Evolutionary conservation across 2,113 vertebrate species (phyloP).

Genomic region (Bungarus multicinctus): DNA sequence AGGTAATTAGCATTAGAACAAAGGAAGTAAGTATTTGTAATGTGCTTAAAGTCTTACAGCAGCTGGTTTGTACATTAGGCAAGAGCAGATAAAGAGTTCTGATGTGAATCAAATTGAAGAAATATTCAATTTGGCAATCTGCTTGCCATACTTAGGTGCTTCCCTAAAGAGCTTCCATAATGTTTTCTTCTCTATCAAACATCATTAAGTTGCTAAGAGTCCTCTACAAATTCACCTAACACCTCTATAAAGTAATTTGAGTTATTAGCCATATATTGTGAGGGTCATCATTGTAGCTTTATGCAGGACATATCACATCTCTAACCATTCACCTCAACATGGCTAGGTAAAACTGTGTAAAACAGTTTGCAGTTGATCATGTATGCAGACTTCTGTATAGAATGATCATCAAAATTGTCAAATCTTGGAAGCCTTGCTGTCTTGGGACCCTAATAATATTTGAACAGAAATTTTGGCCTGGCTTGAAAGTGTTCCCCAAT

Average conservation of each 20-base stretch:
- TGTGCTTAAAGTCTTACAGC: neutral
- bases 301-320: neutral
- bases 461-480: neutral
- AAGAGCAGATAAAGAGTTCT: neutral
- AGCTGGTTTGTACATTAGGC: neutral
- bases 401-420: neutral
- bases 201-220: neutral
- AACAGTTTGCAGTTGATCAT: neutral
- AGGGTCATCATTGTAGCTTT: neutral
- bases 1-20: slow-evolving; percentile 32
- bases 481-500: neutral
- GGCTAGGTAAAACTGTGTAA: neutral
- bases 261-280: neutral
- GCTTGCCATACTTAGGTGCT: neutral
- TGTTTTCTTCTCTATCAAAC: neutral
- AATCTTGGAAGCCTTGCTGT: neutral
- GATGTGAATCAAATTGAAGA: neutral
- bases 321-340: no score
- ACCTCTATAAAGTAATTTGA: neutral
- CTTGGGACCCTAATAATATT: neutral
- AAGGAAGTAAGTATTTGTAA: neutral
- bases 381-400: neutral
- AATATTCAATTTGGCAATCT: neutral
- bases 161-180: neutral
- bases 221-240: neutral